Evolutionary conservation across 2,113 vertebrate genomes (phyloP).

Genomic region (Smithornis capensis): DNA sequence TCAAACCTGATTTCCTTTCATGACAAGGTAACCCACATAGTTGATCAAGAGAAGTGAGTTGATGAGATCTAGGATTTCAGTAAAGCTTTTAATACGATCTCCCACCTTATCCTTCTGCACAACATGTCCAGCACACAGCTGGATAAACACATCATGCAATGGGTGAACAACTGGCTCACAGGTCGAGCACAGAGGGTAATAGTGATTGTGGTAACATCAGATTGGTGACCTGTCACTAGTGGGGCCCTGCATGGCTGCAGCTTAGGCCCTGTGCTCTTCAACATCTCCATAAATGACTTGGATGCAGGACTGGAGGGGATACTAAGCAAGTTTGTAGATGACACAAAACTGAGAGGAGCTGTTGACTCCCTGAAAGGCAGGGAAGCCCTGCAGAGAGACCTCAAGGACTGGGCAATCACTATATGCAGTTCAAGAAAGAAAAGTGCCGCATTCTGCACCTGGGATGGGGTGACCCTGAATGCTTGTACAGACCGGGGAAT

Average conservation of each 20-base stretch:
- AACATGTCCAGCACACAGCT: background rate
- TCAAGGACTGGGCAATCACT: background rate
- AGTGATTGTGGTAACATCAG: background rate
- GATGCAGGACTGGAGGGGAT: background rate
- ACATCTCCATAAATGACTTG: background rate
- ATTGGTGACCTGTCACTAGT: background rate
- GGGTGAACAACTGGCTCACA: background rate
- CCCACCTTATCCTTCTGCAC: background rate
- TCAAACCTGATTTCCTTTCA: background rate
- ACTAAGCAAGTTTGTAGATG: background rate
- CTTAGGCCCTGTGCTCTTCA: background rate
- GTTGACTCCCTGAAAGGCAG: background rate
- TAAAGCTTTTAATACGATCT: background rate
- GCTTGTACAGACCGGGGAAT: background rate
- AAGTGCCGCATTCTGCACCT: background rate
- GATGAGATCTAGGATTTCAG: background rate
- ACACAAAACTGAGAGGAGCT: background rate
- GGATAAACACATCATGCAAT: background rate
- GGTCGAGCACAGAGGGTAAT: background rate
- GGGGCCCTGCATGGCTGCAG: background rate
- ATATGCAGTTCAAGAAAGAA: background rate
- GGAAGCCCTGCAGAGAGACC: background rate
- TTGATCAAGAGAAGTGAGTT: background rate
- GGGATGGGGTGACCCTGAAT: background rate
- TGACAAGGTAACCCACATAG: background rate